Evolutionary conservation across 2,113 vertebrate genomes (phyloP).

Genomic region (Pelmatolapia mariae): DNA sequence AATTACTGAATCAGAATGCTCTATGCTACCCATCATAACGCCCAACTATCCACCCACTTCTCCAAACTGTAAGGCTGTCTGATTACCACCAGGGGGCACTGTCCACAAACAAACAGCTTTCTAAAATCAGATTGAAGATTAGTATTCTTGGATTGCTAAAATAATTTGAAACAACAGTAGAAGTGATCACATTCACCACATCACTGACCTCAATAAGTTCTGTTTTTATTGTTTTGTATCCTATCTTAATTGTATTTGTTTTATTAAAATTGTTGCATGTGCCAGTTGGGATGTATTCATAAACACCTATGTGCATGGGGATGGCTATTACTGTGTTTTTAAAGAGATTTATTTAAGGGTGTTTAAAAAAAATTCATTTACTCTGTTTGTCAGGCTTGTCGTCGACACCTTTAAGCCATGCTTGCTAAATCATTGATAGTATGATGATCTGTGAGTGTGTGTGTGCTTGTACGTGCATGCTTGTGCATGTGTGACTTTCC

Average conservation of each 20-base stretch:
- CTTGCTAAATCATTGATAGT: background rate
- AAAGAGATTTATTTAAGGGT: background rate
- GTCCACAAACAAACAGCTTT: constrained; percentile 19
- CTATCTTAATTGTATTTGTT: background rate
- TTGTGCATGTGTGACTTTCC: background rate
- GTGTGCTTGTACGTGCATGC: background rate
- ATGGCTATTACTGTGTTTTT: background rate
- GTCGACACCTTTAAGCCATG: constrained; percentile 1
- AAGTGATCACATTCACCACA: background rate
- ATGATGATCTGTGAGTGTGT: background rate
- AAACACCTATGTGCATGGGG: background rate
- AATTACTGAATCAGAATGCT: background rate
- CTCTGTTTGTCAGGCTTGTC: background rate
- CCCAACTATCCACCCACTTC: background rate
- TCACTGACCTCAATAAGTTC: background rate
- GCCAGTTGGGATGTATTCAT: background rate
- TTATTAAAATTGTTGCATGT: background rate
- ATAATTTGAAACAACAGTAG: background rate
- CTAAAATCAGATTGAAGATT: background rate
- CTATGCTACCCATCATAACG: background rate
- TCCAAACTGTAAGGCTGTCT: background rate
- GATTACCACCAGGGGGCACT: constrained; percentile 46
- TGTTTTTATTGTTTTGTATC: background rate
- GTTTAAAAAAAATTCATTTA: background rate
- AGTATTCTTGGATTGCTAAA: background rate